phyloP scores from a whole-genome alignment of 2,797 vertebrate genomes.

The Geotrypetes seraphini region DNA sequence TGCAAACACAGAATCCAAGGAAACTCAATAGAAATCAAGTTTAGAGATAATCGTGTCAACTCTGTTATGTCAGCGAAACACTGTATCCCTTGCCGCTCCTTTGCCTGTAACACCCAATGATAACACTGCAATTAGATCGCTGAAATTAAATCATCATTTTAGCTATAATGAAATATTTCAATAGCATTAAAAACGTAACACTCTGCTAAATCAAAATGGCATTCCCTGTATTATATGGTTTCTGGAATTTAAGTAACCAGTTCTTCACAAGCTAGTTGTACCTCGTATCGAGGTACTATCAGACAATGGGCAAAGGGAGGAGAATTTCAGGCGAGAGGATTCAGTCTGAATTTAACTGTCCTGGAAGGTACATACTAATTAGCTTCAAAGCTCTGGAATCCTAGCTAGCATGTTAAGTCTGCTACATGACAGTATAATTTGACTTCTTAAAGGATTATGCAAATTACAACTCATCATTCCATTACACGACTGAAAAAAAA shows the following conservation, averaged over 20 bases:
- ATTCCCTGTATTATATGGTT: constrained; percentile 15
- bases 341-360: constrained; percentile 72
- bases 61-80: too few relatives aligned
- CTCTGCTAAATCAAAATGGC: constrained; percentile 25
- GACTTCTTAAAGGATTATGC: constrained; percentile 95
- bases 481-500: constrained; percentile 80
- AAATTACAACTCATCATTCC: constrained; percentile 86
- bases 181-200: constrained; percentile 25
- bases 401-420: constrained; percentile 89
- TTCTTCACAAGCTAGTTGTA: constrained; percentile 34
- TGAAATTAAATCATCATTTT: constrained; percentile 9
- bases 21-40: too few relatives aligned
- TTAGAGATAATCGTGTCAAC: too few relatives aligned
- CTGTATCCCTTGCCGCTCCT: too few relatives aligned
- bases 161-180: constrained; percentile 7
- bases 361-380: constrained; percentile 87
- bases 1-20: too few relatives aligned
- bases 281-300: constrained; percentile 38
- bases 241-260: constrained; percentile 22
- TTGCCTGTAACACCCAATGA: too few relatives aligned
- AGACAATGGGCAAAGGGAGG: constrained; percentile 63
- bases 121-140: too few relatives aligned
- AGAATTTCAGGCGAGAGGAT: constrained; percentile 55
- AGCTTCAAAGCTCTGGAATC: constrained; percentile 76
- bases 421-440: constrained; percentile 93